Evolutionary conservation across 1,140 invertebrate genomes (phyloP), one percentile per base, ranked within the genome.

Genomic region (Medauroidea extradentata): DNA sequence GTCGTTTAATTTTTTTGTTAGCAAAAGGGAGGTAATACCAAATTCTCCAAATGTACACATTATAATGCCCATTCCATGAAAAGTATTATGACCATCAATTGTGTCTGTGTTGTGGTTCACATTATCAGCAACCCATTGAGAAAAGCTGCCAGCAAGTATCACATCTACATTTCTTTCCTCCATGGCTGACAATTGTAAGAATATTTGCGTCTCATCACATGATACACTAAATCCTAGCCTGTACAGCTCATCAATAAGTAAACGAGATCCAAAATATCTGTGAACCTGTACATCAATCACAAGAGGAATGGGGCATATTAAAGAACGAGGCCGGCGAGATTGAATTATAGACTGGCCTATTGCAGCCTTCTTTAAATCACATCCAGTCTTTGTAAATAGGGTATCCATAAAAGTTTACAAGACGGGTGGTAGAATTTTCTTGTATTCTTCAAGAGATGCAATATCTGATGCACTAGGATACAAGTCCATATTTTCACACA

Each of bases 61-160:
- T 63, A 74, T 73, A 39, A 67, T 69, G 61, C 72, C 72, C 71
- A 74, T 73, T 61, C 70, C 67, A 55, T 75, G 70, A 44, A 76
- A 65, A 13, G 71, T 71, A 41, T 73, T 71, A 65, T 70, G 60
- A 43, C 70, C 71, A 61, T 75, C 73, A 14, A 76, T 53, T 1
- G 53, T 56, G 16, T n/a, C 21, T 21, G 34, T 42, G 44, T 56
- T 56, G 11, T 44, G 5, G 21, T 49, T 25, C 2, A 42, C 71
- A 71, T 75, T 74, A 43, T 76, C 68, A 60, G 49, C 65, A 65
- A 73, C 69, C 43, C 71, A 71, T 65, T 75, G 74, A 23, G 63
- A n/a, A 61, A 67, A 70, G 23, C 58, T 46, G 39, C 49, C 56
- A 7, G 11, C 4, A 7, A 11, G 29, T 34, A 34, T 34, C 19